phyloP scores from a whole-genome alignment of 1,140 invertebrate genomes.

The Anastatus disparis region DNA sequence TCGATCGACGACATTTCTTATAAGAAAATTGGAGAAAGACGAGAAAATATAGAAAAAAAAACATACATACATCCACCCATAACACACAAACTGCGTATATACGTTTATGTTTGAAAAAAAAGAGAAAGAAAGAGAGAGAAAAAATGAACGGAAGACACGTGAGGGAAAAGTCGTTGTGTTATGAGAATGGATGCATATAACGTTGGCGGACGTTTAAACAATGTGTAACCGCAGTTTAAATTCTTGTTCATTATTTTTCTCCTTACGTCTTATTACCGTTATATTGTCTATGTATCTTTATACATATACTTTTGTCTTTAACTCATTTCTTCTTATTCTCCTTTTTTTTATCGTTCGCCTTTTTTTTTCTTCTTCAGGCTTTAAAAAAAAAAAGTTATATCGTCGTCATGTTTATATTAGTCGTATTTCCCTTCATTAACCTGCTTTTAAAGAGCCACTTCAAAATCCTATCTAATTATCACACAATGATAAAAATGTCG shows the following conservation, averaged over 20 bases:
- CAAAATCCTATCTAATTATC: constrained; percentile 22
- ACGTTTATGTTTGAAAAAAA: no score
- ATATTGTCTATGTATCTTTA: background rate
- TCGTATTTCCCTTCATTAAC: constrained; percentile 26
- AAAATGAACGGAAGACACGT: constrained; percentile 6
- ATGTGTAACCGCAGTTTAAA: constrained; percentile 40
- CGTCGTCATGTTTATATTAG: background rate
- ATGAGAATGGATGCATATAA: constrained; percentile 30
- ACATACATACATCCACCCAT: background rate
- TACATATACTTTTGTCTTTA: no score
- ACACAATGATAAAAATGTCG: constrained; percentile 13
- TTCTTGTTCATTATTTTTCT: constrained; percentile 39
- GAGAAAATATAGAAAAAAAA: constrained; percentile 5
- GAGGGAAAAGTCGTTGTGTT: constrained; percentile 36
- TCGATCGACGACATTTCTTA: background rate
- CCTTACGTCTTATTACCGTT: background rate
- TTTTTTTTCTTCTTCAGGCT: background rate
- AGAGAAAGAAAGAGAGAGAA: no score
- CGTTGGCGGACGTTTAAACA: constrained; percentile 28
- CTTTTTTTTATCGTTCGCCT: background rate
- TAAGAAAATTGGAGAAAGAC: background rate
- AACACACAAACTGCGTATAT: background rate
- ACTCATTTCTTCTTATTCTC: no score
- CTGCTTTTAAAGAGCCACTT: constrained; percentile 6
- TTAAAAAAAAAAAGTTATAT: no score